These are phyloP conservation scores for Oncorhynchus masou DNA, from an alignment of 2,113 vertebrate species.

Conservation along the genomic window DNA sequence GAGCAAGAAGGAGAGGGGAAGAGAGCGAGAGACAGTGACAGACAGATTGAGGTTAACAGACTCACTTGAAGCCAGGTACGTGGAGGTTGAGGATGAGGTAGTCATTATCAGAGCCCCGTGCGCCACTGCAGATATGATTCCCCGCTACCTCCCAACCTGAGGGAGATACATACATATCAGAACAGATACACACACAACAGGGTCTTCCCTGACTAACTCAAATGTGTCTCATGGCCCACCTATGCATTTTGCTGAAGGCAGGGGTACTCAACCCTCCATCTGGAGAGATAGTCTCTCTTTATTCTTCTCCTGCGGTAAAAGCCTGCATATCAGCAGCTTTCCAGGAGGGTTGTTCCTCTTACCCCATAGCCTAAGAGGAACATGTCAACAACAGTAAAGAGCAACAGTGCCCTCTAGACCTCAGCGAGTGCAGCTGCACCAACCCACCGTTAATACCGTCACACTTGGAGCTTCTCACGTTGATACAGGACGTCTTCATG, in stretches of 20 bases:
- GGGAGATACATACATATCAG: neutral
- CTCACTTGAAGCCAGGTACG: constrained; percentile 96
- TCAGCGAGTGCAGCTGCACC: constrained; percentile 40
- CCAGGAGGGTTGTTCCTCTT: no score
- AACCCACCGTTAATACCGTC: constrained; percentile 95
- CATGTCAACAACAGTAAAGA: neutral
- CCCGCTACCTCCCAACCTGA: constrained; percentile 95
- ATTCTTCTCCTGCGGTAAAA: no score
- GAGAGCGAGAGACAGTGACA: neutral
- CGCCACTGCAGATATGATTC: constrained; percentile 88
- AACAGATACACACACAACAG: neutral
- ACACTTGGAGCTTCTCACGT: constrained; percentile 94
- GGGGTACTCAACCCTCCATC: no score
- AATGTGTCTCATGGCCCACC: neutral
- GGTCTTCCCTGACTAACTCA: neutral
- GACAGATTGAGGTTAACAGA: neutral
- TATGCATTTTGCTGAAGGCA: no score
- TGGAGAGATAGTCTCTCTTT: no score
- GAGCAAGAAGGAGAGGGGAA: neutral
- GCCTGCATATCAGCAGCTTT: no score
- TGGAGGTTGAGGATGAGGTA: constrained; percentile 94
- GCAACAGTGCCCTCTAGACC: constrained; percentile 17
- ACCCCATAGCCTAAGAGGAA: neutral
- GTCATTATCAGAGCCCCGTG: constrained; percentile 93
- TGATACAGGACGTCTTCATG: constrained; percentile 98